A percentile compares a stretch with the other conserved stretches of the same genome.
These are phyloP conservation scores for Spinus olivaceus DNA, from an alignment of 2,797 vertebrate species.

Conservation along the genomic window DNA sequence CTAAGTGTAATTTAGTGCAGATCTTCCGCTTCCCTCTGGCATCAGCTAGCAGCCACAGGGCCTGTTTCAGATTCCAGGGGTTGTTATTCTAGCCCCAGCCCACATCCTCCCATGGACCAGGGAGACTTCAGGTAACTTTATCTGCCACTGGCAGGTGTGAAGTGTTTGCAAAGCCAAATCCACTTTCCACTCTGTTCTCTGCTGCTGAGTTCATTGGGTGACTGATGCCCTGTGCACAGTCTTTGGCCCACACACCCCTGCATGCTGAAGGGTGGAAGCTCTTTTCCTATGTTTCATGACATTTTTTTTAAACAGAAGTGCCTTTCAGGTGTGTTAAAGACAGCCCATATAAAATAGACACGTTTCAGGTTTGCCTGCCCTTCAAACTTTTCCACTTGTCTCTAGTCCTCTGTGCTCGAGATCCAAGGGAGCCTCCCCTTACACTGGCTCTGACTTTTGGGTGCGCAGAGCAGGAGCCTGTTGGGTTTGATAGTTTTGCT, in stretches of 20 bases:
- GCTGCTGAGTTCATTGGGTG: not conserved
- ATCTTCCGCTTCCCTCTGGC: not conserved
- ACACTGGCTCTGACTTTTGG: not conserved
- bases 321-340: not conserved
- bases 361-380: not conserved
- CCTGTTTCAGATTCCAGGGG: not conserved
- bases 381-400: not conserved
- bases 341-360: not conserved
- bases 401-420: not conserved
- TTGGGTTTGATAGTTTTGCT: not conserved
- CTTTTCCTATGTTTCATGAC: not conserved
- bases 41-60: not conserved
- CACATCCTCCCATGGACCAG: not conserved
- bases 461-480: not conserved
- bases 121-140: not conserved
- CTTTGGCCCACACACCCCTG: not conserved
- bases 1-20: not conserved
- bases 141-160: not conserved
- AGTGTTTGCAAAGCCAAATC: not conserved
- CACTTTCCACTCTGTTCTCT: not conserved
- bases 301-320: not conserved
- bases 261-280: not conserved
- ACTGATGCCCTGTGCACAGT: not conserved
- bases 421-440: not conserved
- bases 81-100: not conserved